Evolutionary conservation across 2,113 vertebrate genomes (phyloP), one percentile per base, ranked within the genome.

Genomic region (Bubo bubo): DNA sequence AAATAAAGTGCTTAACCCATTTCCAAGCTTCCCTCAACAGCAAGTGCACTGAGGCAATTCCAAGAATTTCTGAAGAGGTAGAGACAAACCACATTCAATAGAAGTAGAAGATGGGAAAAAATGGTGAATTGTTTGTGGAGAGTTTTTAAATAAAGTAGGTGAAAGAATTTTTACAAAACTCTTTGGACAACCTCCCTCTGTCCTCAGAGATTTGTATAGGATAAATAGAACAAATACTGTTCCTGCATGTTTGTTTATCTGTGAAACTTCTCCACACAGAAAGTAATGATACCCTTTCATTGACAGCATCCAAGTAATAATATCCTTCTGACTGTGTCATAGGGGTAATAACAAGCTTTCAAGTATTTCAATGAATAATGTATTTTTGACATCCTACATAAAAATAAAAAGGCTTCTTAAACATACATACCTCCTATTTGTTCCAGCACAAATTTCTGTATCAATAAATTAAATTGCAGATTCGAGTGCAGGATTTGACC

Each of bases 231-330:
- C 89, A 97, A 97, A 97, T 93, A 92, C 83, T 77, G 23, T 93
- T 96, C 81, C 95, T 95, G 71, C 18, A 3, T 98, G 66, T 98
- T 98, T 98, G 85, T 96, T 96, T 97, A 94, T 85, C 93, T 92
- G 84, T 97, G 96, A 97, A 97, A 97, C 56, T 97, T 98, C 94
- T 97, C 67, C 73, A 94, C 83, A 85, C 63, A 96, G 79, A 76
- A 97, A 97, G 96, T 97, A 98, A 98, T 98, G 86, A 98, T 97
- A 97, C 84, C 94, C 95, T 98, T 98, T 97, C 97, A 98, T 82
- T 98, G 98, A 90, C 93, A 98, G 97, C 95, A 97, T 97, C 92
- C 88, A 83, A 97, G 90, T 93, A 98, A 97, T 97, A 98, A 96
- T 97, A 97, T 95, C 79, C 94, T 97, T 97, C 97, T 97, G 96